These are phyloP conservation scores for Dryocosmus kuriphilus DNA, from an alignment of 2,888 invertebrate species.

Conservation along the genomic window DNA sequence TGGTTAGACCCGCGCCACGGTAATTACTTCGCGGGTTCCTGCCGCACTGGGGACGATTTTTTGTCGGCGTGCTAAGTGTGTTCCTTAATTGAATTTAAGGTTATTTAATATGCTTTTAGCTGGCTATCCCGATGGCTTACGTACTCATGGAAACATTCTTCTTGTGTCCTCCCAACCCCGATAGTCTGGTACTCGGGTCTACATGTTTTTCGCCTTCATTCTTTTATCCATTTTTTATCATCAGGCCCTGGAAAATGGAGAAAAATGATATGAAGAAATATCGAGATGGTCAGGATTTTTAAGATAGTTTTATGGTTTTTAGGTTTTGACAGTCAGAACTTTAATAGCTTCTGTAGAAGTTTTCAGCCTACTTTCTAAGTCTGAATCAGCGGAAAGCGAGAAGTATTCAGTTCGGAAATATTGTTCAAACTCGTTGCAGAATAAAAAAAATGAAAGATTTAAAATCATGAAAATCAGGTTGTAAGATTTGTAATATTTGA, in stretches of 20 bases:
- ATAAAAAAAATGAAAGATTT: no score
- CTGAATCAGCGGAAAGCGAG: no score
- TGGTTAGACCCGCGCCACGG: slow-evolving; percentile 57
- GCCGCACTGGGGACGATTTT: slow-evolving; percentile 65
- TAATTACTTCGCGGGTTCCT: slow-evolving; percentile 72
- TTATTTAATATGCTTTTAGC: slow-evolving; percentile 73
- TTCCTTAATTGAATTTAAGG: slow-evolving; percentile 75
- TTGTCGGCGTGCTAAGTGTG: slow-evolving; percentile 67
- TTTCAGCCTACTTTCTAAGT: no score
- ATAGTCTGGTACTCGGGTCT: background rate
- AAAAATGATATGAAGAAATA: background rate
- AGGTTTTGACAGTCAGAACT: no score
- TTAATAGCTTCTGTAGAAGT: no score
- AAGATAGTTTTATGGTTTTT: no score
- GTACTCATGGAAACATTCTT: slow-evolving; percentile 39
- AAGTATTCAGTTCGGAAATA: no score
- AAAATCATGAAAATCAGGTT: no score
- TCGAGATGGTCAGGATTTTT: no score
- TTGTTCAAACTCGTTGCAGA: no score
- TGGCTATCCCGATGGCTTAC: slow-evolving; percentile 52
- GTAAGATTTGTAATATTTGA: no score
- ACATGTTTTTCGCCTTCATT: background rate
- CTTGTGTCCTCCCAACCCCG: slow-evolving; percentile 4
- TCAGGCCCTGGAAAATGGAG: background rate
- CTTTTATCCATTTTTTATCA: background rate